Base-by-base conservation (phyloP, 2,888 invertebrate species). In the Reticulitermes lucifugus region DNA sequence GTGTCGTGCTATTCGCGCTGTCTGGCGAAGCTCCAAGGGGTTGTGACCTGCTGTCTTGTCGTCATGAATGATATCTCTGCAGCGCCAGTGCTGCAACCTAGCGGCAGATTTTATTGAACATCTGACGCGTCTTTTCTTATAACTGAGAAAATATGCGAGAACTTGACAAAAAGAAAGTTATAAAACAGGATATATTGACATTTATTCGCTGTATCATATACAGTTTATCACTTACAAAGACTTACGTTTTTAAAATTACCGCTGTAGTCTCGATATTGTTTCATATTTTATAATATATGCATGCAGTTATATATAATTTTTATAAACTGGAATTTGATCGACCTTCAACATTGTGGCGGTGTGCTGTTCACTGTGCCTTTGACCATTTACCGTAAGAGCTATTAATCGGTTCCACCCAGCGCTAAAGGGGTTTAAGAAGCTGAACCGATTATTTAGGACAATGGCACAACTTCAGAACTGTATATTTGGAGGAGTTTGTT, bases 1-100 rank as follows among this genome's bases (percentile, higher is more conserved):
- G 73, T 73, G 73, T 73, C 73, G 70, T 70, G 70, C 14, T 29
- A 10, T 1, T 55, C 55, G 4, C 18, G 21, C 41, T 29, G 41
- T 73, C 73, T 73, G 73, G 73, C 73, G 73, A 18, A 5, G 21
- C 12, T 73, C 73, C 73, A 73, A 73, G 73, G 14, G 73, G 35
- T 41, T 73, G 73, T 73, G 41, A 73, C 73, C 73, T 41, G 29
- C 73, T 73, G 73, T 73, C 73, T 73, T 41, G 73, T 73, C 73
- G 18, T 41, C 73, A 73, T 73, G 73, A 73, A 73, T 71, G 73
- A 73, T 73, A 73, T 73, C 73, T 73, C 73, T 41, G 73, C 73
- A 73, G 73, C 35, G 41, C 73, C 35, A 73, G 41, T 73, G 73
- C 73, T 73, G 73, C 73, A 73, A 73, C 73, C 73, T 73, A 73